Conservation (phyloP, 1,140 invertebrate species). For the Pissodes strobi region DNA sequence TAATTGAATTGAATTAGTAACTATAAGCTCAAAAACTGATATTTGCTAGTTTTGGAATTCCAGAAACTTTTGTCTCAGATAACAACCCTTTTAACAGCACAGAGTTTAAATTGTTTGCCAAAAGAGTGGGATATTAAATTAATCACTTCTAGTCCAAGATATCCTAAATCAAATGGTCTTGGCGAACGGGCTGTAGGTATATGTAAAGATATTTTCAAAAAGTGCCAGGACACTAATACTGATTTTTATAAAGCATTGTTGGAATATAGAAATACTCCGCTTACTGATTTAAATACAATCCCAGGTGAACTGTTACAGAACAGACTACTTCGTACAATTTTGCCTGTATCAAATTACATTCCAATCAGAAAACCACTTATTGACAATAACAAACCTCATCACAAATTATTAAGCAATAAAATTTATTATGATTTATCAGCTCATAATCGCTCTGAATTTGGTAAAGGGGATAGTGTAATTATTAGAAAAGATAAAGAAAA, state of each 20-base stretch:
- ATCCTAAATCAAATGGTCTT: conserved; percentile 52
- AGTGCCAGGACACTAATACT: conserved; percentile 26
- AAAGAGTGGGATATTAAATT: conserved; percentile 51
- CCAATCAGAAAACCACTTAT: no score
- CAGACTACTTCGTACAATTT: not conserved
- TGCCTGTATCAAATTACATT: no score
- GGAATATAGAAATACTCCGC: conserved; percentile 31
- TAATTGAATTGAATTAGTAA: conserved; percentile 46
- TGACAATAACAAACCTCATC: no score
- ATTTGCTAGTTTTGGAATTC: conserved; percentile 50
- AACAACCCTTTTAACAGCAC: conserved; percentile 40
- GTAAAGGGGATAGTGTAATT: no score
- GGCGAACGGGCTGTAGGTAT: conserved; percentile 49
- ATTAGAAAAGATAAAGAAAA: no score
- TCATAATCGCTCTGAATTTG: no score
- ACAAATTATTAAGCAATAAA: no score
- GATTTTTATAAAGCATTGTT: no score
- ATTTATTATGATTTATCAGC: no score
- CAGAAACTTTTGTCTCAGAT: conserved; percentile 51
- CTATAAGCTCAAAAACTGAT: conserved; percentile 22
- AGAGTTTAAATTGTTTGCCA: conserved; percentile 52
- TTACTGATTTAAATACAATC: not conserved
- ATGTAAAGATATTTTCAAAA: conserved; percentile 42
- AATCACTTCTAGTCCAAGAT: conserved; percentile 52
- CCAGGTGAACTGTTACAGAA: no score